phyloP scores from a whole-genome alignment of 2,113 vertebrate species.

The Cercopithecus mona region DNA sequence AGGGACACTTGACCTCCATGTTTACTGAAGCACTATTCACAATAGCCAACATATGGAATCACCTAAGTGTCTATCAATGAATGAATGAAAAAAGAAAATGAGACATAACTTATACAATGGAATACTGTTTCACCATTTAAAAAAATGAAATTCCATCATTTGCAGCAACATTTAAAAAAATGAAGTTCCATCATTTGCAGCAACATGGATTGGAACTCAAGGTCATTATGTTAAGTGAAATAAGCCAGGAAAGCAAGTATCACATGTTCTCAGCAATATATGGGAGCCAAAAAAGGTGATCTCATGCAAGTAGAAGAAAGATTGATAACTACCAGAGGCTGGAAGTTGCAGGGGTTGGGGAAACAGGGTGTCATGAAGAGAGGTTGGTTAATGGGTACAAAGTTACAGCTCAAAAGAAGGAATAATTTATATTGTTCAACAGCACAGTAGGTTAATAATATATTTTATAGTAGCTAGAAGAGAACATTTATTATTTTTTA shows the following conservation, averaged over 20 bases:
- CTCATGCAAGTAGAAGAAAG: not conserved
- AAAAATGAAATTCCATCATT: too few relatives aligned
- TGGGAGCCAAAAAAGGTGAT: not conserved
- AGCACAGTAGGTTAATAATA: not conserved
- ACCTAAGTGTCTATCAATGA: not conserved
- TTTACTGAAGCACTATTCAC: not conserved
- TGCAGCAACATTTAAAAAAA: not conserved
- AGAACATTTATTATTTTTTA: not conserved
- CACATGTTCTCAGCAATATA: not conserved
- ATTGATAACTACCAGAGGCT: not conserved
- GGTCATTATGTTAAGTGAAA: not conserved
- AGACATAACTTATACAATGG: not conserved
- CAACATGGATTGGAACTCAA: not conserved
- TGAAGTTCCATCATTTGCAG: not conserved
- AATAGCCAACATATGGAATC: not conserved
- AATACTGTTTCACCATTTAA: not conserved
- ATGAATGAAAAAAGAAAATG: not conserved
- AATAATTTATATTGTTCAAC: not conserved
- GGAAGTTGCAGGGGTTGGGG: not conserved
- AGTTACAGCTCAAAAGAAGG: not conserved
- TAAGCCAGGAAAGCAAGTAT: not conserved
- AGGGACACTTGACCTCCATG: not conserved
- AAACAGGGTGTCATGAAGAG: not conserved
- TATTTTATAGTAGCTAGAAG: not conserved
- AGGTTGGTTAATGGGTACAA: not conserved